These are phyloP conservation scores for Neolamprologus brichardi DNA, from an alignment of 2,113 vertebrate genomes.

Conservation along the genomic window DNA sequence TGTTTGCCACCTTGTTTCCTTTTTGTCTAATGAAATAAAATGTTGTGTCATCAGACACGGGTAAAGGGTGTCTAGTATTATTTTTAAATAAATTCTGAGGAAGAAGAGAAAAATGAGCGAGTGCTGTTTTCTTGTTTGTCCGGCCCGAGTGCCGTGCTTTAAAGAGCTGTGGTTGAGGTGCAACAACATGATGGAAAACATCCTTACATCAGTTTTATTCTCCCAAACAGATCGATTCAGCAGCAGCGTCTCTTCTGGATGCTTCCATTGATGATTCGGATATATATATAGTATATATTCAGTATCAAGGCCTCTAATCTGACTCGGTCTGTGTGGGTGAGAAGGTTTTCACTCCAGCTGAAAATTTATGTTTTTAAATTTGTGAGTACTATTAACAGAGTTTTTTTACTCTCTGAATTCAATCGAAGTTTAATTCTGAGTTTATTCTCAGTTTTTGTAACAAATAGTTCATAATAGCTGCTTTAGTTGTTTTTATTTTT, in stretches of 20 bases:
- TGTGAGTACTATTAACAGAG: not conserved
- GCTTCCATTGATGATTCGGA: not conserved
- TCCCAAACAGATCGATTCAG: not conserved
- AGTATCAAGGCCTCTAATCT: not conserved
- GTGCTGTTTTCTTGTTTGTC: not conserved
- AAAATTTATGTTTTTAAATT: not conserved
- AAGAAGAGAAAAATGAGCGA: not conserved
- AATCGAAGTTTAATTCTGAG: not conserved
- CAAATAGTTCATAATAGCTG: not conserved
- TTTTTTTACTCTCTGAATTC: not conserved
- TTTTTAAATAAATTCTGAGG: not conserved
- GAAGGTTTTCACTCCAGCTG: not conserved
- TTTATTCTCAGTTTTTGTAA: not conserved
- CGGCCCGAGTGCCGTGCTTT: rapidly evolving
- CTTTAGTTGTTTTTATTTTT: rapidly evolving
- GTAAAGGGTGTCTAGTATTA: rapidly evolving
- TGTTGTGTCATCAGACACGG: rapidly evolving
- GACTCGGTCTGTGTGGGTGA: not conserved
- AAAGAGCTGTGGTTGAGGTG: not conserved
- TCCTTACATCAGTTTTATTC: not conserved
- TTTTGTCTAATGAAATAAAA: not conserved
- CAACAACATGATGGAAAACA: not conserved
- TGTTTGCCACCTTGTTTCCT: not conserved
- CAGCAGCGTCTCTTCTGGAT: not conserved
- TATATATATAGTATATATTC: not conserved